Evolutionary conservation across 2,113 vertebrate species (phyloP).

Genomic region (Propithecus coquereli): DNA sequence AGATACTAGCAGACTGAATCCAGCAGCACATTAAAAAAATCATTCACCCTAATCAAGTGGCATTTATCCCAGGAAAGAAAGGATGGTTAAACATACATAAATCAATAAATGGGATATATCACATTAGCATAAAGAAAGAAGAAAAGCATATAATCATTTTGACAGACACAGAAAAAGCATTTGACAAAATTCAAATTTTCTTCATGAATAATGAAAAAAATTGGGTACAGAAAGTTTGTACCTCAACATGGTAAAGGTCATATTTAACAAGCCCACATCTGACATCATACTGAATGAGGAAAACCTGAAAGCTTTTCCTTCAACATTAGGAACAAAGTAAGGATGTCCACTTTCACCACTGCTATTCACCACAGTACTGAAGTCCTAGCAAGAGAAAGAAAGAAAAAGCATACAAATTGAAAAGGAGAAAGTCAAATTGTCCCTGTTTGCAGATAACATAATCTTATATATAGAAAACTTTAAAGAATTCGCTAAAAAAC

Average conservation of each 20-base stretch:
- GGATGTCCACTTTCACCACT: background rate
- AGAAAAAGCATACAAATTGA: background rate
- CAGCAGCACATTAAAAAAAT: background rate
- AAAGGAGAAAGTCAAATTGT: background rate
- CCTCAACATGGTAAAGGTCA: background rate
- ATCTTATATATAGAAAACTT: background rate
- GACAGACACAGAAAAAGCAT: background rate
- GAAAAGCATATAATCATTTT: background rate
- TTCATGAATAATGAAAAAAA: background rate
- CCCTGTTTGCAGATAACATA: background rate
- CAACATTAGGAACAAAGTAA: background rate
- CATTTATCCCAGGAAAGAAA: background rate
- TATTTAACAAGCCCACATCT: background rate
- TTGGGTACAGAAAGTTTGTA: background rate
- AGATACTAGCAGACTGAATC: background rate
- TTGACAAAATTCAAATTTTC: background rate
- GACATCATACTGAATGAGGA: background rate
- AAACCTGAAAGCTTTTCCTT: background rate
- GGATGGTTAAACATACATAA: background rate
- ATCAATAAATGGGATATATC: background rate
- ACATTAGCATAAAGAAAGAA: background rate
- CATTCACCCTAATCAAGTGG: background rate
- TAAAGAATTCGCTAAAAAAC: background rate
- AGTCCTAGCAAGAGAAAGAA: background rate
- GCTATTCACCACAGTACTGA: background rate